Percentiles rank a stretch among this genome's conserved stretches.
Conservation (phyloP, 2,113 vertebrate genomes). For the Hippotragus niger region DNA sequence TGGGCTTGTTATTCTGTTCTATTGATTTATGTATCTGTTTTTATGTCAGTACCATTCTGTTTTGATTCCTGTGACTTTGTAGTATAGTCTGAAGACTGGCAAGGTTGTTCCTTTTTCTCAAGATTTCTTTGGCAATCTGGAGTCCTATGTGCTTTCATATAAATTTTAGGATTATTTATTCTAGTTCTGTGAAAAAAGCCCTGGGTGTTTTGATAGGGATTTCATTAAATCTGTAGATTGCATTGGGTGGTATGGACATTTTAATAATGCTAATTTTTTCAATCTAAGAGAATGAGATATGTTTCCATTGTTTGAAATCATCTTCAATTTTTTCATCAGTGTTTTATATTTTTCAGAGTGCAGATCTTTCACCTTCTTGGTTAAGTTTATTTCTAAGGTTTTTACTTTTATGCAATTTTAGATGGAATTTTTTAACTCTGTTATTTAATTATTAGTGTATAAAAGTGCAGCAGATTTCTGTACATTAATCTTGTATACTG, state of each 20-base stretch:
- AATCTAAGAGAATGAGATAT: not conserved
- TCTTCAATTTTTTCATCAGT: not conserved
- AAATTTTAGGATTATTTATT: not conserved
- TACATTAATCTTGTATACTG: not conserved
- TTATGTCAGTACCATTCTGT: not conserved
- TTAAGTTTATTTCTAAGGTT: not conserved
- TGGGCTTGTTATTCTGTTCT: not conserved
- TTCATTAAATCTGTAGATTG: not conserved
- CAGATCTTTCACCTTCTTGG: not conserved
- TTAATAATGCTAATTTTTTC: not conserved
- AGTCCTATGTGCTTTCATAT: not conserved
- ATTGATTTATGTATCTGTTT: not conserved
- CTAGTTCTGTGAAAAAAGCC: not conserved
- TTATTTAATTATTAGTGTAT: not conserved
- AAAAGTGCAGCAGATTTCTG: not conserved
- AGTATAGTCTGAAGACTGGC: not conserved
- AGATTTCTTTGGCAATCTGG: not conserved
- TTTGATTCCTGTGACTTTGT: not conserved
- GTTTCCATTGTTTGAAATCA: not conserved
- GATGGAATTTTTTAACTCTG: not conserved
- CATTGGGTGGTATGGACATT: not conserved
- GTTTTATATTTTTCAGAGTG: not conserved
- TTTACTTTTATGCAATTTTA: not conserved
- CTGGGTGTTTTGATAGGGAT: not conserved
- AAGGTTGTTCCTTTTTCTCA: not conserved